These are phyloP conservation scores for Hirtodrosophila trivittata DNA, from an alignment of 2,888 invertebrate species.

Conservation along the genomic window DNA sequence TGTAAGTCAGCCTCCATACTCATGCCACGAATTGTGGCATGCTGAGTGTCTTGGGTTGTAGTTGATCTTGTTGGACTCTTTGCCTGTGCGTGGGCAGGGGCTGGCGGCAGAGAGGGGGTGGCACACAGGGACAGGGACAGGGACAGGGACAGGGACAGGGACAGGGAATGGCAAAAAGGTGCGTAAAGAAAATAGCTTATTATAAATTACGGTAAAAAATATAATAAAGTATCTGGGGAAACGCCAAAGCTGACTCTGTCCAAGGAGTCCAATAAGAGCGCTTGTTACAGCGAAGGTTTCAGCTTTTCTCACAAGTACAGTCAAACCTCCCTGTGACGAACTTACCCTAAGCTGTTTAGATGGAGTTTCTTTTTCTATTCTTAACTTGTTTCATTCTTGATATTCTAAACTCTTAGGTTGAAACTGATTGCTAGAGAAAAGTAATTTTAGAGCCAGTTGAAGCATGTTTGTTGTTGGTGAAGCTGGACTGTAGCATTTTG, in stretches of 20 bases:
- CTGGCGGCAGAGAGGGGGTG: conserved; percentile 24
- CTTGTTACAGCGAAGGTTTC: conserved; percentile 1
- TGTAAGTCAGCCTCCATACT: conserved; percentile 68
- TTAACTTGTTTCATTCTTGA: too few relatives aligned
- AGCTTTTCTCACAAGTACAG: neutral
- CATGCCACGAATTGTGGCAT: conserved; percentile 49
- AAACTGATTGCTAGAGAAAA: too few relatives aligned
- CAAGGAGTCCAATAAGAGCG: conserved; percentile 2
- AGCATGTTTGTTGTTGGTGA: too few relatives aligned
- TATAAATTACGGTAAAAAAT: conserved; percentile 72
- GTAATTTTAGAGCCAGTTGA: too few relatives aligned
- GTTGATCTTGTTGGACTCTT: conserved; percentile 19
- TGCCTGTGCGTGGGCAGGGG: conserved; percentile 63
- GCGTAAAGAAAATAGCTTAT: conserved; percentile 72
- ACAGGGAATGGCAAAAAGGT: conserved; percentile 46
- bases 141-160: conserved; percentile 4
- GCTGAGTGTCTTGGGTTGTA: conserved; percentile 43
- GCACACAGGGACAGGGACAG: conserved; percentile 1
- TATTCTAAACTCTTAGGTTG: too few relatives aligned
- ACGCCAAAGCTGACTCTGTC: conserved; percentile 28
- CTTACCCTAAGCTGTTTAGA: neutral
- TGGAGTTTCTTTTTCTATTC: too few relatives aligned
- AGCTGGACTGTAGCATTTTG: too few relatives aligned
- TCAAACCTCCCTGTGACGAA: neutral
- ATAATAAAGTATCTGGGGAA: conserved; percentile 49